Evolutionary conservation across 2,797 vertebrate species (phyloP).

Genomic region (Falco columbarius): DNA sequence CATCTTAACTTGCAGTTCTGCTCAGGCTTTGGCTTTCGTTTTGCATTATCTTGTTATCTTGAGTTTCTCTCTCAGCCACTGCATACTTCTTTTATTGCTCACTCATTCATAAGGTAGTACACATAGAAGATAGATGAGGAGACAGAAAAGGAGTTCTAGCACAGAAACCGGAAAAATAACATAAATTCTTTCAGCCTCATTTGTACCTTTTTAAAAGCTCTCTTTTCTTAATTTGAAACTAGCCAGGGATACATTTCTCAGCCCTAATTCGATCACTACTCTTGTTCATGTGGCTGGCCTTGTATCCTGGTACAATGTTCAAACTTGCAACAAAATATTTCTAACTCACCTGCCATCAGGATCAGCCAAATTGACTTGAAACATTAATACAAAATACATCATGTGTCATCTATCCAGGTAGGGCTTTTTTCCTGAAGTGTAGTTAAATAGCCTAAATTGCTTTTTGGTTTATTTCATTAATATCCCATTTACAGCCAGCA

Average conservation of each 20-base stretch:
- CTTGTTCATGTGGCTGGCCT: neutral
- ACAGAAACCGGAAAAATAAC: conserved; percentile 61
- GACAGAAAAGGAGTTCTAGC: conserved; percentile 44
- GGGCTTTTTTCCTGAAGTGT: neutral
- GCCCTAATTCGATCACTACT: neutral
- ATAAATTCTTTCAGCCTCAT: conserved; percentile 55
- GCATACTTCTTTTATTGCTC: conserved; percentile 67
- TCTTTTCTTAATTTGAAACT: conserved; percentile 4
- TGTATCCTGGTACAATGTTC: neutral
- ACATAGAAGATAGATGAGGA: conserved; percentile 54
- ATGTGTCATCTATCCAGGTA: neutral
- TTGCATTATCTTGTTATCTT: conserved; percentile 52
- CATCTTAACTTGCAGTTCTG: neutral
- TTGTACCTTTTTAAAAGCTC: conserved; percentile 42
- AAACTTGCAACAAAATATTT: conserved; percentile 39
- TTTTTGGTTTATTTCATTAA: conserved; percentile 8
- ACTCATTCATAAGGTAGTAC: conserved; percentile 56
- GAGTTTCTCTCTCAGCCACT: conserved; percentile 44
- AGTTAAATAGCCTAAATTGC: conserved; percentile 28
- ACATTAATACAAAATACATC: neutral
- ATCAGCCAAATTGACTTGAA: neutral
- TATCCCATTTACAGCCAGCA: neutral
- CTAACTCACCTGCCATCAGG: neutral
- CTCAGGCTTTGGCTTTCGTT: neutral
- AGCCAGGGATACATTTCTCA: conserved; percentile 28